phyloP scores from a whole-genome alignment of 2,113 vertebrate genomes.

The Anoplopoma fimbria region DNA sequence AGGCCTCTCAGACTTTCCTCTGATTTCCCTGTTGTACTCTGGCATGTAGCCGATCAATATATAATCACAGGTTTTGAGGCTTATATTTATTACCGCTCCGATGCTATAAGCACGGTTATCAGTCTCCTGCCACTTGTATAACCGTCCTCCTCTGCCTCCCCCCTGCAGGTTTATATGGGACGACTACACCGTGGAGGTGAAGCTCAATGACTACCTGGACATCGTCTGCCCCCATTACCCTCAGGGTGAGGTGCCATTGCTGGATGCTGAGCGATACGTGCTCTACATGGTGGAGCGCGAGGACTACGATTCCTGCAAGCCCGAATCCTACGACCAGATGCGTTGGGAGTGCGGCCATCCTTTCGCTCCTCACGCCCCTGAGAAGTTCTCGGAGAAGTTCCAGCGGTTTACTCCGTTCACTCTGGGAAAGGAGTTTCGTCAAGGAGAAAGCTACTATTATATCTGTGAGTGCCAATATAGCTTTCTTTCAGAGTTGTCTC shows the following conservation, averaged over 20 bases:
- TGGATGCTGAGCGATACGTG: conserved; percentile 89
- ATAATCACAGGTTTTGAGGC: conserved; percentile 74
- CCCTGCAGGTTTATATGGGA: conserved; percentile 85
- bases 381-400: conserved; percentile 95
- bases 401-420: conserved; percentile 95
- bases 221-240: conserved; percentile 96
- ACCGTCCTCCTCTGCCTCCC: conserved; percentile 7
- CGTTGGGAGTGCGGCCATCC: conserved; percentile 95
- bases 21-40: conserved; percentile 74
- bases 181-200: conserved; percentile 88
- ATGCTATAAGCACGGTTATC: conserved; percentile 49
- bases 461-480: conserved; percentile 89
- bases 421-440: conserved; percentile 93
- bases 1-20: conserved; percentile 49
- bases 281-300: conserved; percentile 92
- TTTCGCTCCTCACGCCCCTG: conserved; percentile 88
- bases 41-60: conserved; percentile 69
- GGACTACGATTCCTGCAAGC: conserved; percentile 88
- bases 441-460: conserved; percentile 96
- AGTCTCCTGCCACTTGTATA: conserved; percentile 51
- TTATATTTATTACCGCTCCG: conserved; percentile 61
- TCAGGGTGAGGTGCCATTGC: conserved; percentile 79
- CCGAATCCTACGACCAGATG: conserved; percentile 90
- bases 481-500: background rate
- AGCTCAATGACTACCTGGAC: conserved; percentile 93